These are phyloP conservation scores for Sciurus carolinensis DNA, from an alignment of 2,797 vertebrate species.

Conservation along the genomic window DNA sequence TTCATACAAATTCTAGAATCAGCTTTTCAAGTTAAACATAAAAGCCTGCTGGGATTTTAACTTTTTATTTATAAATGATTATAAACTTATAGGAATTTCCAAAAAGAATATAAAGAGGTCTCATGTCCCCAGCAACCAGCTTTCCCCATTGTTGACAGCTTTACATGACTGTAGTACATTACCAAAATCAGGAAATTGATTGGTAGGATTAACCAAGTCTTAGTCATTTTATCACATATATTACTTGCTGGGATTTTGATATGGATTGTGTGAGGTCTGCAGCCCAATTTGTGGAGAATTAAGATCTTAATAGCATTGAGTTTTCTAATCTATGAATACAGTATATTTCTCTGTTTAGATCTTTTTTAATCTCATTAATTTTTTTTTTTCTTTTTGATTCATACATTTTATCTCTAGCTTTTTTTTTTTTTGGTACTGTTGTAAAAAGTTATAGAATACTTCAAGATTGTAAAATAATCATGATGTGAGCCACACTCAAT, in stretches of 20 bases:
- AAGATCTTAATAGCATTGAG: conserved; percentile 5
- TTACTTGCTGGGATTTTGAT: conserved; percentile 34
- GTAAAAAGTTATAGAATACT: conserved; percentile 26
- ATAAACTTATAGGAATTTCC: conserved; percentile 30
- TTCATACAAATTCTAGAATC: conserved; percentile 35
- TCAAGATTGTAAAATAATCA: background rate
- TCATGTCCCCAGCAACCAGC: background rate
- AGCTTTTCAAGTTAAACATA: conserved; percentile 16
- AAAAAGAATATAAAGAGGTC: background rate
- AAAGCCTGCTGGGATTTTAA: background rate
- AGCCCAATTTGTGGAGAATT: conserved; percentile 59
- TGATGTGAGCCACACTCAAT: background rate
- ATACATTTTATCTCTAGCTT: background rate
- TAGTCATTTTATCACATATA: conserved; percentile 9
- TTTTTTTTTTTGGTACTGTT: conserved; percentile 17
- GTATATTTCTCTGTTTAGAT: conserved; percentile 21
- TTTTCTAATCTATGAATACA: background rate
- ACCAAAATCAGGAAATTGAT: background rate
- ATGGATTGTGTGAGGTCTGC: background rate
- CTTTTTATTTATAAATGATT: conserved; percentile 40
- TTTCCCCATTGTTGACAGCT: background rate
- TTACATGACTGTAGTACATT: background rate
- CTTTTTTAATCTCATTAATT: background rate
- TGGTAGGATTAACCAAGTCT: background rate
- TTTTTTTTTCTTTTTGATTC: conserved; percentile 53